Conservation (phyloP, 2,888 invertebrate genomes). For the Xanthia togata region DNA sequence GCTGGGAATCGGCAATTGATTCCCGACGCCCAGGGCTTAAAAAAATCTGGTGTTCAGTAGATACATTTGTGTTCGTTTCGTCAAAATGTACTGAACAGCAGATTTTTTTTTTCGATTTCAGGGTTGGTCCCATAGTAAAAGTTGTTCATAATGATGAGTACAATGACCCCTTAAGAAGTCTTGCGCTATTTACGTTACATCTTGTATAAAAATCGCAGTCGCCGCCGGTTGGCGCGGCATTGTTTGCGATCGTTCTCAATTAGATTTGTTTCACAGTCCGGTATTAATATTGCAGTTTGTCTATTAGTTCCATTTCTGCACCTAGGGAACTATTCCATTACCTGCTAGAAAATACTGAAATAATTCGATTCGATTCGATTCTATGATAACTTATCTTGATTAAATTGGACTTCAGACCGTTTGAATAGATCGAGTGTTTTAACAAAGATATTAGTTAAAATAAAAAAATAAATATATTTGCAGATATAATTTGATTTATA, state of each 20-base stretch:
- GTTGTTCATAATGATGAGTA: too few relatives aligned
- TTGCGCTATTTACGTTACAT: too few relatives aligned
- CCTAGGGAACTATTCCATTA: constrained; percentile 48
- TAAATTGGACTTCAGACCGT: constrained; percentile 12
- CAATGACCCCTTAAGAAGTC: too few relatives aligned
- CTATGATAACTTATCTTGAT: constrained; percentile 38
- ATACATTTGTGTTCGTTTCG: too few relatives aligned
- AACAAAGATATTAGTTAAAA: too few relatives aligned
- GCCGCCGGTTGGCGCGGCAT: constrained; percentile 5
- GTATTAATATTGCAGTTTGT: constrained; percentile 41
- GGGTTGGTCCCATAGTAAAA: too few relatives aligned
- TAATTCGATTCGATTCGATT: constrained; percentile 30
- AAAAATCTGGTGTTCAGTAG: too few relatives aligned
- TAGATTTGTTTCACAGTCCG: constrained; percentile 38
- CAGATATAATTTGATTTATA: neutral
- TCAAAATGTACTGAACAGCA: too few relatives aligned
- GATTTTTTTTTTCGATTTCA: too few relatives aligned
- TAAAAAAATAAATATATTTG: too few relatives aligned
- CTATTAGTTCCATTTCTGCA: constrained; percentile 36
- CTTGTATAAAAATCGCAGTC: constrained; percentile 31
- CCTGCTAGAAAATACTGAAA: constrained; percentile 41
- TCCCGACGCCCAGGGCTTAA: too few relatives aligned
- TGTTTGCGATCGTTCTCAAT: constrained; percentile 58
- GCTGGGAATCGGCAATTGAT: too few relatives aligned
- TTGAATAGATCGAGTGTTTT: constrained; percentile 30